Evolutionary conservation across 92 coral and sea anemone genomes (phyloP), one percentile per base, ranked within the genome.

Genomic region (Phenganax subtilis): DNA sequence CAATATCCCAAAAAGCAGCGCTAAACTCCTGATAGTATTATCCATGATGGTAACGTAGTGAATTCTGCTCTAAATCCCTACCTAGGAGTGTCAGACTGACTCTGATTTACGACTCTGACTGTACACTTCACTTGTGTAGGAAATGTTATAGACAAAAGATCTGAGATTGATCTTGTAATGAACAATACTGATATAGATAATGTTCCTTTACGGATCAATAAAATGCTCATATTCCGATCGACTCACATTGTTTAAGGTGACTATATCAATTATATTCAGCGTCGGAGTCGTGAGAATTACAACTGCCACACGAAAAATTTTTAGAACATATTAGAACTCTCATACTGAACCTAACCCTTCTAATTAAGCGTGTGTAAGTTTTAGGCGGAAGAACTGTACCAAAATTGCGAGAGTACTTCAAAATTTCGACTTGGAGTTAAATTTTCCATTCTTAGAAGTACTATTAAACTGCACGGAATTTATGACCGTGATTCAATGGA

Each of bases 131-230:
- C 10, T 16, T 11, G 20, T 12, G 15, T 27, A 76, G 81, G 81
- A 76, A 76, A 64, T 14, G 57, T 29, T 28, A 20, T 55, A 76
- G 64, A 76, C 81, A 76, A 76, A 57, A 57, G 81, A 12, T 12
- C 6, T 7, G 71, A 76, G 81, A 76, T 76, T 76, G 81, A 29
- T 76, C 57, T 6, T 57, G 69, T 30, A 37, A 20, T 16, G 61
- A 20, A 76, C 81, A 76, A 76, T 76, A 59, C 69, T 37, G 81
- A 76, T 76, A 76, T 76, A 14, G 81, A 12, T 76, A 64, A 76
- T 60, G 28, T 76, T 59, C 81, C 70, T 59, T 11, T 28, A 7
- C 69, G 69, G 71, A 76, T 76, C 81, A 76, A 76, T 76, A 20
- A 55, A 76, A 52, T 58, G 11, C 30, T 59, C 31, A 10, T 60